phyloP scores from a whole-genome alignment of 2,888 invertebrate species.

The Archaeoteleia sp. region DNA sequence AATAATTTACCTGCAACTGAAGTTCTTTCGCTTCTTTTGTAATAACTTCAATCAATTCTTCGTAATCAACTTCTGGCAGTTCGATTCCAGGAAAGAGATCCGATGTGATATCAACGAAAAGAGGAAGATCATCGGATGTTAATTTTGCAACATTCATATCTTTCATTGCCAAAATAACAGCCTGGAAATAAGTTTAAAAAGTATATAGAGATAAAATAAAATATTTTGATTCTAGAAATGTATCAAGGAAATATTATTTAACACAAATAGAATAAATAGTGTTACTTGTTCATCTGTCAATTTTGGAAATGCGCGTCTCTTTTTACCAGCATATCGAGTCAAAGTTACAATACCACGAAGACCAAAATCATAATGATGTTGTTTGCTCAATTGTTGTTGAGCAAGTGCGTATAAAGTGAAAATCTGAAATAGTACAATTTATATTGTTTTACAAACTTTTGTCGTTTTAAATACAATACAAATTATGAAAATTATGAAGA shows the following conservation, averaged over 20 bases:
- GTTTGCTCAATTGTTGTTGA: conserved; percentile 90
- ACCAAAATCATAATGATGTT: conserved; percentile 94
- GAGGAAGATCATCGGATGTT: conserved; percentile 88
- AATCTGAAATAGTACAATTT: conserved; percentile 75
- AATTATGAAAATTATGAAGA: neutral
- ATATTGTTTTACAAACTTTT: too few relatives aligned
- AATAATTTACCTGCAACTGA: conserved; percentile 77
- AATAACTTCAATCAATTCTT: conserved; percentile 79
- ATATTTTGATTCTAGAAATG: too few relatives aligned
- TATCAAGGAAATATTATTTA: too few relatives aligned
- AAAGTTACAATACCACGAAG: conserved; percentile 90
- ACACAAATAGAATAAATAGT: too few relatives aligned
- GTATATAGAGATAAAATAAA: too few relatives aligned
- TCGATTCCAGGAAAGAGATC: conserved; percentile 90
- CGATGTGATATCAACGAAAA: conserved; percentile 90
- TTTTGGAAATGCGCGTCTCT: conserved; percentile 82
- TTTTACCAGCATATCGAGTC: conserved; percentile 88
- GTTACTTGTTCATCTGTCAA: conserved; percentile 85
- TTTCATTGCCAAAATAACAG: conserved; percentile 88
- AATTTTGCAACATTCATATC: conserved; percentile 94
- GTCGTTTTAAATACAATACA: neutral
- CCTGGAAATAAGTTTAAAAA: conserved; percentile 70
- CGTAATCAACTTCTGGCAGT: conserved; percentile 86
- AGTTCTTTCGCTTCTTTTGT: conserved; percentile 81
- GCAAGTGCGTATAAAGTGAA: conserved; percentile 89